Base-by-base conservation (phyloP, 2,113 vertebrate genomes). In the Sylvicapra grimmia region DNA sequence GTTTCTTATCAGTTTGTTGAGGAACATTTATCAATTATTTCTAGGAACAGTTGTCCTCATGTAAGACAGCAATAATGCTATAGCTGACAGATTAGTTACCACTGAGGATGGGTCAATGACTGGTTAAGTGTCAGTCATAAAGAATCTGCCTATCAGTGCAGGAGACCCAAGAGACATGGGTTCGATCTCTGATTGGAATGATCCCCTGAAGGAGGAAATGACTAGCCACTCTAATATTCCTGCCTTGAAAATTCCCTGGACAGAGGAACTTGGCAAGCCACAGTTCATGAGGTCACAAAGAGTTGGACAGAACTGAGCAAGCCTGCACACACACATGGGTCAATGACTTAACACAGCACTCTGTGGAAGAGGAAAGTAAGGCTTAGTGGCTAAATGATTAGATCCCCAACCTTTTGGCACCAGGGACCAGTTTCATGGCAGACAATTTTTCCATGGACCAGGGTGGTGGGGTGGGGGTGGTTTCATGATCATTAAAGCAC, bases 61-160 rank as follows among this genome's bases (percentile, higher is more conserved):
- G 7, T 68, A 86, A 68, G 12, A 36, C 8, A 49, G 2, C 25
- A 92, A 82, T 68, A 68, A 61, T 63, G 58, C 23, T 21, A 16
- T 90, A 16, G 13, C 54, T 86, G 63, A 61, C 61, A 90, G 89
- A 86, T 59, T 83, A 58, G 23, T 86, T 54, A 79, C 27, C 9
- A 29, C 0, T 47, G n/a, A 77, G 1, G 47, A 54, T 63, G 10
- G 6, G 2, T 54, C 19, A 91, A 15, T 61, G 21, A 40, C 63
- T 75, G 3, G 23, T 44, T 40, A 72, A 40, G 11, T 3, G 36
- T 75, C 36, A 75, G 11, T 77, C 72, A 27, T 27, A 27, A 72
- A 12, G 36, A 77, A 44, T 44, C 36, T 77, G 23, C 72, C 36
- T 44, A 6, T 1, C 36, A 77, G 11, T 75, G 15, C 23, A 77